phyloP scores from a whole-genome alignment of 1,140 invertebrate genomes.

The Drosophila prosaltans region DNA sequence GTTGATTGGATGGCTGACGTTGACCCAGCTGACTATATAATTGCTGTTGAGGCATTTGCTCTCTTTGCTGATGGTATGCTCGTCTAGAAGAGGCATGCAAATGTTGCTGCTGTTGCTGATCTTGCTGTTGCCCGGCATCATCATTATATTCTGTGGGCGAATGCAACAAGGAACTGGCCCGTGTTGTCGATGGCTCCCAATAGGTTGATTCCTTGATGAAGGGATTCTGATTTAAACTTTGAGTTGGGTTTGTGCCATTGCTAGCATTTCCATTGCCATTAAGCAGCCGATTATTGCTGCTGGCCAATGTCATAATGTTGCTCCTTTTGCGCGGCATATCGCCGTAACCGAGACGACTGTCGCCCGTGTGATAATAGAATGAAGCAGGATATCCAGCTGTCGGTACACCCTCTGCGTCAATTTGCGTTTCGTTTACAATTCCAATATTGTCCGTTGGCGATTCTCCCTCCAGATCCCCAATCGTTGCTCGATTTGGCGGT shows the following conservation, averaged over 20 bases:
- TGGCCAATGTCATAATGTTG: constrained; percentile 36
- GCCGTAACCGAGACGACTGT: constrained; percentile 64
- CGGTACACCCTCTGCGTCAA: constrained; percentile 40
- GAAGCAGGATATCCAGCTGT: constrained; percentile 60
- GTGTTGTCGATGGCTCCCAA: constrained; percentile 70
- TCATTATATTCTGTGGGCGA: constrained; percentile 64
- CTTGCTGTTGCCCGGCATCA: constrained; percentile 41
- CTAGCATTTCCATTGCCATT: constrained; percentile 33
- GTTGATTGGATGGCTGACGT: constrained; percentile 32
- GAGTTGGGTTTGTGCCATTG: constrained; percentile 30
- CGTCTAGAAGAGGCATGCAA: constrained; percentile 56
- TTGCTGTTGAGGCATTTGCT: constrained; percentile 51
- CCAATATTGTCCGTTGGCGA: constrained; percentile 22
- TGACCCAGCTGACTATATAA: constrained; percentile 54
- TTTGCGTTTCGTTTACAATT: constrained; percentile 18
- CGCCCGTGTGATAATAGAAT: constrained; percentile 67
- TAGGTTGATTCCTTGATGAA: constrained; percentile 79
- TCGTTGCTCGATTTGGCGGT: constrained; percentile 48
- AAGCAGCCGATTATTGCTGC: constrained; percentile 25
- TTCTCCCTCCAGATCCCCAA: constrained; percentile 25
- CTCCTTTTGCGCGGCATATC: constrained; percentile 81
- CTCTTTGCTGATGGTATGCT: constrained; percentile 64
- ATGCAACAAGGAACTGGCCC: constrained; percentile 56
- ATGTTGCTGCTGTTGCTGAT: constrained; percentile 51
- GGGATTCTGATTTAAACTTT: constrained; percentile 67